phyloP scores from a whole-genome alignment of 1,140 invertebrate species.

The Brachionus calyciflorus region DNA sequence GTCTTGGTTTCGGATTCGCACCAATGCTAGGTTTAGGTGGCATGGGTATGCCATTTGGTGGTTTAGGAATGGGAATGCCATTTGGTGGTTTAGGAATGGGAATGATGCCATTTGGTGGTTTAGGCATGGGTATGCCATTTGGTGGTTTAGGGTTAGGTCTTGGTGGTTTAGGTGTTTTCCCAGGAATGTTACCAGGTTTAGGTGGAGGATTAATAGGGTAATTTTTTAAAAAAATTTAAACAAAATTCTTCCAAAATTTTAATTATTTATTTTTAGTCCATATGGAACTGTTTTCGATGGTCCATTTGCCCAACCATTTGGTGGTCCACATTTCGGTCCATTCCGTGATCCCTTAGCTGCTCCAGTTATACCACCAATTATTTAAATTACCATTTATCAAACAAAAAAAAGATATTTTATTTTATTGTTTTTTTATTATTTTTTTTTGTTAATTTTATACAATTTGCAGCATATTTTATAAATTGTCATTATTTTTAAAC shows the following conservation, averaged over 20 bases:
- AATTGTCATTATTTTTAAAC: background rate
- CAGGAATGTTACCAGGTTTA: constrained; percentile 19
- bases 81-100: constrained; percentile 20
- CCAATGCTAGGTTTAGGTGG: constrained; percentile 22
- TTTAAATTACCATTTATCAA: background rate
- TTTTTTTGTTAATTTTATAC: constrained; percentile 45
- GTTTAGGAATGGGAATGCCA: background rate
- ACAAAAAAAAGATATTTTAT: background rate
- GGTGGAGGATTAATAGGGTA: constrained; percentile 36
- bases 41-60: background rate
- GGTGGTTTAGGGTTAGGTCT: constrained; percentile 20
- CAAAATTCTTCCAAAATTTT: background rate
- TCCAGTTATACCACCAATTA: constrained; percentile 43
- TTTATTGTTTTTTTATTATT: background rate
- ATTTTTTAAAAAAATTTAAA: background rate
- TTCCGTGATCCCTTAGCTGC: constrained; percentile 42
- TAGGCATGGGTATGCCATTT: background rate
- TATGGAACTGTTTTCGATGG: constrained; percentile 46
- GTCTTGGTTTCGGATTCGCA: constrained; percentile 21
- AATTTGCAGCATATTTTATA: constrained; percentile 33
- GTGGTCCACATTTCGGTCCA: constrained; percentile 28
- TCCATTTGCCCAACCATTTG: constrained; percentile 37
- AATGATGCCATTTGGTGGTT: background rate
- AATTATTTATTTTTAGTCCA: constrained; percentile 7
- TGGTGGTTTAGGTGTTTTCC: background rate